Evolutionary conservation across 2,888 invertebrate species (phyloP), one percentile per base, ranked within the genome.

Genomic region (Eutolmus rufibarbis): DNA sequence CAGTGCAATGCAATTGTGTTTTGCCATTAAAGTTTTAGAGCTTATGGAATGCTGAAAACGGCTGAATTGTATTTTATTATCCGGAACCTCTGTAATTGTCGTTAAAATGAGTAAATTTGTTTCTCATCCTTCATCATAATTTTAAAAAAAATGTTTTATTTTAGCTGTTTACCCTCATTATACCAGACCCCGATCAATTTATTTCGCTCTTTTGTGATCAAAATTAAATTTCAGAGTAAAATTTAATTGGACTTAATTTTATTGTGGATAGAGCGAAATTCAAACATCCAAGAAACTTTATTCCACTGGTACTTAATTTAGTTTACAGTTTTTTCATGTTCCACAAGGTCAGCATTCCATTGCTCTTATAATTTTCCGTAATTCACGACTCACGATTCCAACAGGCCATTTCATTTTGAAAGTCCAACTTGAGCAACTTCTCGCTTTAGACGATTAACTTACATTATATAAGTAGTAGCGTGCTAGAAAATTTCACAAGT

Each of bases 1-100:
- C 85, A 74, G 74, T 85, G 85, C 74, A 85, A 56, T 56, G 85
- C 85, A 85, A 74, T 85, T 85, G 40, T 85, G 46, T 85, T 85
- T 74, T 40, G 31, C 31, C 57, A 37, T 66, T 66, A 31, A 31
- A 28, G n/a, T 46, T 40, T 12, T 74, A 85, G 74, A 46, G 85
- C 43, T 40, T 85, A 74, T 85, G 85, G 74, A 85, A 85, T 85
- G 85, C 74, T 74, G 84, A 81, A 66, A 66, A 66, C 34, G 28
- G 37, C 78, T 78, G 78, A 43, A n/a, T 77, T 40, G 37, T 19
- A 37, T 78, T 78, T 77, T 16, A 19, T 43, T 40, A 19, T 4
- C 66, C 23, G 5, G 19, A 23, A 66, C 66, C 66, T 66, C 66
- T 66, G 66, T 66, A 19, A 66, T 66, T 66, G 28, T 28, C 28